Conservation (phyloP, 2,797 vertebrate genomes). For the Anabas testudineus region DNA sequence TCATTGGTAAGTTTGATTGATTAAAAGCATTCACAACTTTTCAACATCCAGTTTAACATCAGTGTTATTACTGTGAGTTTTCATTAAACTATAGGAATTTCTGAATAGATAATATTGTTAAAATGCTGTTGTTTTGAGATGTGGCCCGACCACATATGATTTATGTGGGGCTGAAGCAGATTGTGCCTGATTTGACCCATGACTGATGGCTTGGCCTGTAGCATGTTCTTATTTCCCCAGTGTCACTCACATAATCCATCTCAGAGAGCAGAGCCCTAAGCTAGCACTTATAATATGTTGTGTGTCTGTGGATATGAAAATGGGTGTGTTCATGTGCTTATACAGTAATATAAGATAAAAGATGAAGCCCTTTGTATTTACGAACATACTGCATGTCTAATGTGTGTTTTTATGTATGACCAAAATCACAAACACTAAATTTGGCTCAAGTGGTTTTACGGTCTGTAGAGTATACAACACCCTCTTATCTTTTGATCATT, state of each 20-base stretch:
- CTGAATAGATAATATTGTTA: slow-evolving; percentile 38
- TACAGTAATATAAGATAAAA: slow-evolving; percentile 17
- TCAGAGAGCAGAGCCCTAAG: slow-evolving; percentile 63
- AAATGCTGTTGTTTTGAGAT: slow-evolving; percentile 57
- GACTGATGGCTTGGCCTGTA: slow-evolving; percentile 83
- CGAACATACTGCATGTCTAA: neutral
- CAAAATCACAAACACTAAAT: too few species aligned
- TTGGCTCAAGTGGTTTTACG: neutral
- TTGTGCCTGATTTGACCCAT: slow-evolving; percentile 84
- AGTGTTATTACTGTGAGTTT: neutral
- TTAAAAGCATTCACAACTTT: slow-evolving; percentile 3
- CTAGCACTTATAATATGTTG: slow-evolving; percentile 65
- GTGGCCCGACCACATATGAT: slow-evolving; percentile 71
- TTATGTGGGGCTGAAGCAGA: slow-evolving; percentile 75
- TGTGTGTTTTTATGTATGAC: slow-evolving; percentile 14
- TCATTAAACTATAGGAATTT: slow-evolving; percentile 11
- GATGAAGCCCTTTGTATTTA: slow-evolving; percentile 12
- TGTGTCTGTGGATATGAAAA: slow-evolving; percentile 49
- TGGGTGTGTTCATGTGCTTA: slow-evolving; percentile 18
- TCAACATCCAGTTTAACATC: neutral
- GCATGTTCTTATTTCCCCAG: slow-evolving; percentile 86
- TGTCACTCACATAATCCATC: slow-evolving; percentile 85
- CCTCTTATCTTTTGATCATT: neutral
- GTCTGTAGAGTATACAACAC: neutral
- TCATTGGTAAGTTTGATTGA: slow-evolving; percentile 87